These are phyloP conservation scores for Balanococcus diminutus DNA, from an alignment of 2,888 invertebrate species.

Conservation along the genomic window DNA sequence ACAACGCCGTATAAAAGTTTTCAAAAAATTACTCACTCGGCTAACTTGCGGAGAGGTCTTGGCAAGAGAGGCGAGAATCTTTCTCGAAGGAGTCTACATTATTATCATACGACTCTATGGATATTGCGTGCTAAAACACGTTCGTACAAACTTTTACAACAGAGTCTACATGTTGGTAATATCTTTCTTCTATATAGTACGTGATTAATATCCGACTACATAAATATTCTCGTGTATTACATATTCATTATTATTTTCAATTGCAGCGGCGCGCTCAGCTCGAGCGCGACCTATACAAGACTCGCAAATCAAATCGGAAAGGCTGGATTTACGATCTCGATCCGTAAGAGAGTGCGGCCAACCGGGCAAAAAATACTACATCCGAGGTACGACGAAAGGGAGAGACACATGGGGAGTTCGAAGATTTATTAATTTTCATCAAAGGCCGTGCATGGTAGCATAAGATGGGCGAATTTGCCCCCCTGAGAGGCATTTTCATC, in stretches of 20 bases:
- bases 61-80: background rate
- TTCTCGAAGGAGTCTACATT: too few relatives aligned
- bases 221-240: constrained; percentile 48
- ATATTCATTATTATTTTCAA: constrained; percentile 52
- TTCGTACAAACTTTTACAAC: constrained; percentile 28
- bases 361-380: background rate
- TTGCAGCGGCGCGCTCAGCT: constrained; percentile 12
- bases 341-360: background rate
- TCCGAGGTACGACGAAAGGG: background rate
- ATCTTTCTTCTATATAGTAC: constrained; percentile 25
- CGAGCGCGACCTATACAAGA: background rate
- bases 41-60: background rate
- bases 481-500: too few relatives aligned
- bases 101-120: background rate
- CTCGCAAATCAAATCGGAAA: constrained; percentile 38
- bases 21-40: background rate
- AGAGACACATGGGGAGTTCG: too few relatives aligned
- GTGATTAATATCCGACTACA: constrained; percentile 45
- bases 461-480: too few relatives aligned
- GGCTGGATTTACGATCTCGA: constrained; percentile 24
- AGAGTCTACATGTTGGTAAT: constrained; percentile 38
- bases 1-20: background rate
- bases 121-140: constrained; percentile 26
- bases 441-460: too few relatives aligned
- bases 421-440: background rate